Conservation (phyloP, 2,797 vertebrate genomes). For the Chelmon rostratus region DNA sequence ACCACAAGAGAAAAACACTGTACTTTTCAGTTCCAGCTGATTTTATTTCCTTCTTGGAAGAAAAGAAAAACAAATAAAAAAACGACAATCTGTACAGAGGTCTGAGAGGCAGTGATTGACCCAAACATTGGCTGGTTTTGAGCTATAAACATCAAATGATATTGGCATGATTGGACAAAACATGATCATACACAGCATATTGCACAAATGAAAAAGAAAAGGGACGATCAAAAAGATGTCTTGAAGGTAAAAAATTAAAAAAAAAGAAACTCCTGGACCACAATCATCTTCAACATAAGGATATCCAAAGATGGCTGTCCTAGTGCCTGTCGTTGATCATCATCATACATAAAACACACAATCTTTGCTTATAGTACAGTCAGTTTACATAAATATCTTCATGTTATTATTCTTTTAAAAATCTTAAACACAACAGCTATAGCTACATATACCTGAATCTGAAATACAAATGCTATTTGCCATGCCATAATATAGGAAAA, state of each 20-base stretch:
- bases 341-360: slow-evolving; percentile 98
- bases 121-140: slow-evolving; percentile 97
- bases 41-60: slow-evolving; percentile 99
- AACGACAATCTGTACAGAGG: slow-evolving; percentile 97
- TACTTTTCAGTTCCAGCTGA: slow-evolving; percentile 99
- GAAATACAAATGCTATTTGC: slow-evolving; percentile 99
- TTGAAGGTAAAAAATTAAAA: slow-evolving; percentile 72
- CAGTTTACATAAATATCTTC: slow-evolving; percentile 99
- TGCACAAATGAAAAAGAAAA: slow-evolving; percentile 97
- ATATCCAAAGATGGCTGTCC: slow-evolving; percentile 92
- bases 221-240: slow-evolving; percentile 82
- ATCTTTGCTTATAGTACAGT: slow-evolving; percentile 99
- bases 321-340: slow-evolving; percentile 96
- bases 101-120: slow-evolving; percentile 99
- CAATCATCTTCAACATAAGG: slow-evolving; percentile 92
- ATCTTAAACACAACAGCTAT: slow-evolving; percentile 99
- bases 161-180: slow-evolving; percentile 92
- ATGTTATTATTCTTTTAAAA: slow-evolving; percentile 91
- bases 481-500: slow-evolving; percentile 99
- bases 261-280: slow-evolving; percentile 85
- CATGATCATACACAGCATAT: slow-evolving; percentile 98
- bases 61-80: slow-evolving; percentile 86
- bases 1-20: slow-evolving; percentile 18
- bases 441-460: slow-evolving; percentile 97
- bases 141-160: slow-evolving; percentile 90